These are phyloP conservation scores for Ectropis grisescens DNA, from an alignment of 1,140 invertebrate genomes.

Conservation along the genomic window DNA sequence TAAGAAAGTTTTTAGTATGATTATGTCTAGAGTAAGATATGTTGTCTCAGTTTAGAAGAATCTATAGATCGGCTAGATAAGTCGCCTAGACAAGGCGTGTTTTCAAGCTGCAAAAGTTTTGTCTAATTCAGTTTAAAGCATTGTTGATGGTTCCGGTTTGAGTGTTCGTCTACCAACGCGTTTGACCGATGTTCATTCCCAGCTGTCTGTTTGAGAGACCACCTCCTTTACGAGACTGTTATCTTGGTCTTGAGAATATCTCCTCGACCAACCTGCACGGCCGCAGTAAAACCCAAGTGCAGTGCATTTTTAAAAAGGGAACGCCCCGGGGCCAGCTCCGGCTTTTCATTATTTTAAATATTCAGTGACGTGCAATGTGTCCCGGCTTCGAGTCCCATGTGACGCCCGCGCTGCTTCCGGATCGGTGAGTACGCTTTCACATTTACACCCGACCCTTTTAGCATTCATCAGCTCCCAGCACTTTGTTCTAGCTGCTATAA, in stretches of 20 bases:
- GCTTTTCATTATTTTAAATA: conserved; percentile 66
- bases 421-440: conserved; percentile 36
- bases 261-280: conserved; percentile 49
- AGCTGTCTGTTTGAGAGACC: conserved; percentile 21
- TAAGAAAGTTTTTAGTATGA: too few species aligned
- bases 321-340: conserved; percentile 38
- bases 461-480: conserved; percentile 4
- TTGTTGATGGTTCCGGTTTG: conserved; percentile 3
- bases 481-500: conserved; percentile 25
- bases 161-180: conserved; percentile 10
- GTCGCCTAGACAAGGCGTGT: too few species aligned
- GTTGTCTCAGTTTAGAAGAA: too few species aligned
- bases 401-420: conserved; percentile 6
- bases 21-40: too few species aligned
- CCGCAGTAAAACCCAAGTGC: conserved; percentile 52
- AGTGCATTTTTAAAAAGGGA: conserved; percentile 66
- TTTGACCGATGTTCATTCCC: conserved; percentile 22
- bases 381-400: conserved; percentile 19
- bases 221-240: conserved; percentile 50
- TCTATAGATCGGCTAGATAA: too few species aligned
- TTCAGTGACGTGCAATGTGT: conserved; percentile 53
- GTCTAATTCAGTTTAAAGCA: conserved; percentile 4
- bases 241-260: conserved; percentile 36
- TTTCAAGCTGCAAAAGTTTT: too few species aligned
- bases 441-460: conserved; percentile 17